Evolutionary conservation across 2,888 invertebrate species (phyloP).

Genomic region (Caenorhabditis becei): DNA sequence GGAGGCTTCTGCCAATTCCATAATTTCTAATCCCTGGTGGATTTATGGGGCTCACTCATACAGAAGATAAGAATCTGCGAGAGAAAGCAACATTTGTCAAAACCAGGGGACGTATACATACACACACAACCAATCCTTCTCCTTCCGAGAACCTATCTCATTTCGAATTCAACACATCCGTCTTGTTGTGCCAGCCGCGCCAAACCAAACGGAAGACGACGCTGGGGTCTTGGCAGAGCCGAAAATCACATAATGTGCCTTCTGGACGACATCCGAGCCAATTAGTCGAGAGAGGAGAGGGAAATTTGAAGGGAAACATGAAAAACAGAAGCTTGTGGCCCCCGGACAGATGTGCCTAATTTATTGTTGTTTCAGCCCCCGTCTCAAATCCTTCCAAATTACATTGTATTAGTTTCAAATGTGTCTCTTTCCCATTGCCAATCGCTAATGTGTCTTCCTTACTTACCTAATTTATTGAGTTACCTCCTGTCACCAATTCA

Average conservation of each 20-base stretch:
- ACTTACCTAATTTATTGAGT: slow-evolving; percentile 21
- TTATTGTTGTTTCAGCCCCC: slow-evolving; percentile 44
- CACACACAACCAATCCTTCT: background rate
- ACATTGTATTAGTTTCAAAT: background rate
- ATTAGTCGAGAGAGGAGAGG: background rate
- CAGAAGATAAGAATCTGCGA: slow-evolving; percentile 37
- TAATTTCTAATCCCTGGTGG: slow-evolving; percentile 48
- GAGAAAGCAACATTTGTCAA: slow-evolving; percentile 30
- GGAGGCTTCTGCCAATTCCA: slow-evolving; percentile 7
- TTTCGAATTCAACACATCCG: slow-evolving; percentile 44
- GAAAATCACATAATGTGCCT: background rate
- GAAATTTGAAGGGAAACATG: background rate
- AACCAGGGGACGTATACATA: slow-evolving; percentile 3
- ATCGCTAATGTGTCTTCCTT: slow-evolving; percentile 12
- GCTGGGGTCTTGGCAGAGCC: background rate
- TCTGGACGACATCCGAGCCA: background rate
- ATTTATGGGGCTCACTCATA: background rate
- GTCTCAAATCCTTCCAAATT: background rate
- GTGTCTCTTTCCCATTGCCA: background rate
- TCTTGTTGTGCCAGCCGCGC: background rate
- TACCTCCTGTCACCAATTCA: slow-evolving; percentile 5
- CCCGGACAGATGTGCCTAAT: slow-evolving; percentile 37
- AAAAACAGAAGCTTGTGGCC: background rate
- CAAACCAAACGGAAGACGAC: background rate
- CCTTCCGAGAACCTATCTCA: slow-evolving; percentile 9